Evolutionary conservation across 2,113 vertebrate species (phyloP).

Genomic region (Mormyrus iriodes): DNA sequence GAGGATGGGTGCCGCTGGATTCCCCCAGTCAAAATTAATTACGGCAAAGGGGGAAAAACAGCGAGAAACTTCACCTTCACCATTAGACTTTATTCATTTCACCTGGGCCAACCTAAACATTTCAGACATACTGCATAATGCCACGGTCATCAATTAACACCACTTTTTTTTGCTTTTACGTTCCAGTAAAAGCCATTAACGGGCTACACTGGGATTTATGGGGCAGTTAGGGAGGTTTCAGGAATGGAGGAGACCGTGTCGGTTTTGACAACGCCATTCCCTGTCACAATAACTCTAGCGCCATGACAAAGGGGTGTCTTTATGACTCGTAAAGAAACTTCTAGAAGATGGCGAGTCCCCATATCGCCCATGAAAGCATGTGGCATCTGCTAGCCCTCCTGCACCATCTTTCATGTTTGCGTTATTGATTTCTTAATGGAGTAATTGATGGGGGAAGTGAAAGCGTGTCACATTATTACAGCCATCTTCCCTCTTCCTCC

Average conservation of each 20-base stretch:
- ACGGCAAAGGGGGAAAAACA: not conserved
- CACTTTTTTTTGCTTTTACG: constrained; percentile 18
- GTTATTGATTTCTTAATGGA: constrained; percentile 32
- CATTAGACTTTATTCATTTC: constrained; percentile 4
- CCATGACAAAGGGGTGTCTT: not conserved
- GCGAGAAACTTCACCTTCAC: not conserved
- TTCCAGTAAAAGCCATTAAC: constrained; percentile 18
- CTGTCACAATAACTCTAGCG: constrained; percentile 4
- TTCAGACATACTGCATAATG: constrained; percentile 2
- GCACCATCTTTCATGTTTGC: constrained; percentile 26
- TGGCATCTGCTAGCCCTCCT: constrained; percentile 14
- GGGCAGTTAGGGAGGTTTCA: not conserved
- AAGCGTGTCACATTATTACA: constrained; percentile 15
- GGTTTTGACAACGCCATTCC: constrained; percentile 9
- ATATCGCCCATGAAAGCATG: constrained; percentile 10
- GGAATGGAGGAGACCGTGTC: not conserved
- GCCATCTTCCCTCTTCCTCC: not conserved
- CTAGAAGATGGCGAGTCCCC: not conserved
- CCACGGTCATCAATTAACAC: constrained; percentile 11
- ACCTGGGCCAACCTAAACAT: not conserved
- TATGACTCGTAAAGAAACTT: constrained; percentile 15
- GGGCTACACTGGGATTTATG: constrained; percentile 1
- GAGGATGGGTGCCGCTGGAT: not conserved
- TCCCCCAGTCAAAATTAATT: not conserved
- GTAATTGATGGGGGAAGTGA: constrained; percentile 28